phyloP scores from a whole-genome alignment of 2,888 invertebrate genomes.

The Mactromeris polynyma region DNA sequence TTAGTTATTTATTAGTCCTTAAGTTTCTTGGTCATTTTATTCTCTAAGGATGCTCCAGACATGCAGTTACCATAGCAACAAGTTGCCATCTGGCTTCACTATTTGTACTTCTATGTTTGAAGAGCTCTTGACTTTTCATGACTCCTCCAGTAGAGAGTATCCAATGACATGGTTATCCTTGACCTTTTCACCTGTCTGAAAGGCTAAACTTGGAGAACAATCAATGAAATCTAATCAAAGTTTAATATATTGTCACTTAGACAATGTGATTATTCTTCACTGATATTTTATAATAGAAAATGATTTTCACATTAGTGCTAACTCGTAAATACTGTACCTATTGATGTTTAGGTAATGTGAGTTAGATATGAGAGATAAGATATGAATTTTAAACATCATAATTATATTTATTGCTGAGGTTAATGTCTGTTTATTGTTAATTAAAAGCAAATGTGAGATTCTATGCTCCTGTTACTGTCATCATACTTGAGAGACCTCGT shows the following conservation, averaged over 20 bases:
- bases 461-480: too few relatives aligned
- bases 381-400: neutral
- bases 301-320: neutral
- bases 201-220: conserved; percentile 1
- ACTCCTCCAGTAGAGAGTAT: conserved; percentile 34
- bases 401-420: neutral
- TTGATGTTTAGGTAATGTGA: conserved; percentile 16
- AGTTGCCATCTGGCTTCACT: conserved; percentile 20
- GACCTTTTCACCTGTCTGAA: conserved; percentile 57
- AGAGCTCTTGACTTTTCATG: conserved; percentile 46
- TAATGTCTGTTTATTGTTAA: neutral
- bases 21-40: conserved; percentile 16
- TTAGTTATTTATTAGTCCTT: neutral
- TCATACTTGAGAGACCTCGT: too few relatives aligned
- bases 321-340: neutral
- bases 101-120: conserved; percentile 37
- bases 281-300: conserved; percentile 8
- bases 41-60: neutral
- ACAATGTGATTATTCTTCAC: neutral
- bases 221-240: conserved; percentile 48
- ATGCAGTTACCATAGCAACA: conserved; percentile 21
- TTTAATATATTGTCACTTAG: conserved; percentile 40
- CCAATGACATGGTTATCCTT: conserved; percentile 17
- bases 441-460: too few relatives aligned
- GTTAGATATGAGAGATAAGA: neutral